Percentiles rank a stretch among this genome's conserved stretches.
Conservation (phyloP, 1,140 invertebrate species). For the Lethocerus indicus region DNA sequence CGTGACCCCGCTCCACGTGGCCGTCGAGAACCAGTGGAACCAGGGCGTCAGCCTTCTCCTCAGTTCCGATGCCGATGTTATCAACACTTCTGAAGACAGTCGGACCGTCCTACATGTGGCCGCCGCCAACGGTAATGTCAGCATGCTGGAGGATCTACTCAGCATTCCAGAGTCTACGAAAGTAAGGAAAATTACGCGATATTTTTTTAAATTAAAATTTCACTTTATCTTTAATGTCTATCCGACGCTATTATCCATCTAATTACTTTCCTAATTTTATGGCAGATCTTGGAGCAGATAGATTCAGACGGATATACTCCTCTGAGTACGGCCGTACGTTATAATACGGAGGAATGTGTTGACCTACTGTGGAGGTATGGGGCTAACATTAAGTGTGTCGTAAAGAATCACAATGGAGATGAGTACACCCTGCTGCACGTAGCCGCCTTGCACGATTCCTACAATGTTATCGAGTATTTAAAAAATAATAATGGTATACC, state of each 20-base stretch:
- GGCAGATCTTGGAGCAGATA: conserved; percentile 18
- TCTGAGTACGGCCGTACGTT: conserved; percentile 29
- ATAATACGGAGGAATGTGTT: conserved; percentile 27
- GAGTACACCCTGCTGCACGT: conserved; percentile 22
- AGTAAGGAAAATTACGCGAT: conserved; percentile 17
- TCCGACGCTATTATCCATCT: background rate
- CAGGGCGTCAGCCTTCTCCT: conserved; percentile 39
- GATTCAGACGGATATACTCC: conserved; percentile 32
- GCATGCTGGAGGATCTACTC: conserved; percentile 40
- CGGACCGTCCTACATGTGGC: conserved; percentile 27
- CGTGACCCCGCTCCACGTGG: conserved; percentile 54
- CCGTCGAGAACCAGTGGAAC: conserved; percentile 40
- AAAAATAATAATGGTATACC: no score
- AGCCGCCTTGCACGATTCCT: conserved; percentile 28
- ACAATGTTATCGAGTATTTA: conserved; percentile 15
- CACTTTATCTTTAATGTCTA: conserved; percentile 42
- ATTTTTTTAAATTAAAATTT: conserved; percentile 38
- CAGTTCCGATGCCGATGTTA: conserved; percentile 46
- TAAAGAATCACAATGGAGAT: conserved; percentile 25
- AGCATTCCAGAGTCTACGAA: conserved; percentile 32
- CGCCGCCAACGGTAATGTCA: conserved; percentile 33
- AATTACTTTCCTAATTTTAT: no score
- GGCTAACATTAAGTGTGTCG: conserved; percentile 22
- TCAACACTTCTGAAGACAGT: conserved; percentile 38
- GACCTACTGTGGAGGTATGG: conserved; percentile 28